A percentile compares a stretch with the other conserved stretches of the same genome.
These are phyloP conservation scores for Megaceryle alcyon DNA, from an alignment of 2,797 vertebrate species.

Conservation along the genomic window DNA sequence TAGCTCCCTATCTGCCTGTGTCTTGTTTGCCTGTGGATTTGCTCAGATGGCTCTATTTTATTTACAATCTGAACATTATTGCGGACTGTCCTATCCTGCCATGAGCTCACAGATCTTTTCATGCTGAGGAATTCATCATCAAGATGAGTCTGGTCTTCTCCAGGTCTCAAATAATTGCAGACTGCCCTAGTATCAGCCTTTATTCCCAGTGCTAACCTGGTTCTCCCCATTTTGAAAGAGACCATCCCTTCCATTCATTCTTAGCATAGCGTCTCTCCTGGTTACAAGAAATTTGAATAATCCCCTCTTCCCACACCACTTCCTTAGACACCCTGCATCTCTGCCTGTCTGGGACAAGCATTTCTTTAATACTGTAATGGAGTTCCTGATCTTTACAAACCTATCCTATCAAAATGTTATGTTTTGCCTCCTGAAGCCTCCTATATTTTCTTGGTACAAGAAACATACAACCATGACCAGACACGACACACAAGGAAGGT, in stretches of 20 bases:
- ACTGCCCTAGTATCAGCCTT: neutral
- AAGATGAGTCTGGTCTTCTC: neutral
- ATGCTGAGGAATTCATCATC: neutral
- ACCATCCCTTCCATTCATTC: neutral
- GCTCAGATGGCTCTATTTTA: neutral
- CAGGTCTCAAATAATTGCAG: neutral
- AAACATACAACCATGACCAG: neutral
- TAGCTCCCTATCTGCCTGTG: neutral
- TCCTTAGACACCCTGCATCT: neutral
- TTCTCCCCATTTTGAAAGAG: neutral
- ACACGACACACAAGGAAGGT: rapidly evolving
- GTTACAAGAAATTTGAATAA: neutral
- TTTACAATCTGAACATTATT: neutral
- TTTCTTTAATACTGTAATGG: neutral
- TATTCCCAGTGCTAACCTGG: neutral
- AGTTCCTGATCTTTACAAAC: neutral
- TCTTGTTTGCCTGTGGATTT: neutral
- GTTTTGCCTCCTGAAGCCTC: neutral
- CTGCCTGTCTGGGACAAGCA: neutral
- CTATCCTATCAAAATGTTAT: neutral
- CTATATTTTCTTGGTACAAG: neutral
- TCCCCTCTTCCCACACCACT: neutral
- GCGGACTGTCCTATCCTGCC: neutral
- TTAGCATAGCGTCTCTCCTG: neutral
- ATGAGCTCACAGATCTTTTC: neutral